These are phyloP conservation scores for Dromococcyx pavoninus DNA, from an alignment of 2,797 vertebrate species.

Conservation along the genomic window DNA sequence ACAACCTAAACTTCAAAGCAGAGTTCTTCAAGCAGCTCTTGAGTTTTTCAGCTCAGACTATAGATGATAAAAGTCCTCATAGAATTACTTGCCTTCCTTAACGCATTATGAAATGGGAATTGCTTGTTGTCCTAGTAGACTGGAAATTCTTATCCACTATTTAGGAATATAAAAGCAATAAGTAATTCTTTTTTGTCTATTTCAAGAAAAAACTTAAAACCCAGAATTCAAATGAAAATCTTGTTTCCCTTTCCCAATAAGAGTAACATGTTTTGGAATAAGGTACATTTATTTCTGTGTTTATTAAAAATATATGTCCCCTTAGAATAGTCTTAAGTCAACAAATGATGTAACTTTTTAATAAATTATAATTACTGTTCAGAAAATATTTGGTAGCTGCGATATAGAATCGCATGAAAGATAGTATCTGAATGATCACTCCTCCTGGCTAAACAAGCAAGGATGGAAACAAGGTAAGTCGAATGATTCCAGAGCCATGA, in stretches of 20 bases:
- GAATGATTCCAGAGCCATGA: not conserved
- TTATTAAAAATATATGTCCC: not conserved
- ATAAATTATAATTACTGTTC: not conserved
- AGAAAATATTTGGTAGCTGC: not conserved
- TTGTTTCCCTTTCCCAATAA: not conserved
- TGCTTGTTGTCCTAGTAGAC: not conserved
- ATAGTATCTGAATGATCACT: not conserved
- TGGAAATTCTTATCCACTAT: not conserved
- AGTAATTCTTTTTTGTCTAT: not conserved
- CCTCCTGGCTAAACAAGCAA: not conserved
- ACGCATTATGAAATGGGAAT: not conserved
- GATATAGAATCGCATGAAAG: not conserved
- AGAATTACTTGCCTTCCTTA: not conserved
- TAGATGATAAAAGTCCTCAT: not conserved
- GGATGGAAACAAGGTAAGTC: not conserved
- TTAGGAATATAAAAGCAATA: not conserved
- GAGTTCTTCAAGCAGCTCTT: not conserved
- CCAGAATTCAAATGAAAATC: not conserved
- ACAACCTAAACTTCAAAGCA: not conserved
- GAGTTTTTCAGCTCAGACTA: not conserved
- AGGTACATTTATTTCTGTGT: not conserved
- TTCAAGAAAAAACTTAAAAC: not conserved
- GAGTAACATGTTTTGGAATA: not conserved
- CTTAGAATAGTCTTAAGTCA: not conserved
- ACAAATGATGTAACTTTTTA: not conserved